These are phyloP conservation scores for Eudemis profundana DNA, from an alignment of 2,888 invertebrate genomes.

Conservation along the genomic window DNA sequence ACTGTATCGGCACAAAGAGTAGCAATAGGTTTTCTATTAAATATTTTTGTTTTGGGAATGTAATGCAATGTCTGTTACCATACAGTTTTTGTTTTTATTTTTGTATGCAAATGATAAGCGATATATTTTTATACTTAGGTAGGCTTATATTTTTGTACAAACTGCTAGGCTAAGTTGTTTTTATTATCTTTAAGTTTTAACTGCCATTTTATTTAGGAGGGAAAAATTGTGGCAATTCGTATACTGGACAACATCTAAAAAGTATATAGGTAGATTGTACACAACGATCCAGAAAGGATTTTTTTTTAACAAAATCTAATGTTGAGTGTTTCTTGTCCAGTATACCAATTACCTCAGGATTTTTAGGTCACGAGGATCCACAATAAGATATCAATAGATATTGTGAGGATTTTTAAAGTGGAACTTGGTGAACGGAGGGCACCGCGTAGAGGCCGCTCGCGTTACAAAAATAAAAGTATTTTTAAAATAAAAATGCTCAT, in stretches of 20 bases:
- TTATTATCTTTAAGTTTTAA: conserved; percentile 27
- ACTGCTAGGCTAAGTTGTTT: conserved; percentile 42
- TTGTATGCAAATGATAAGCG: conserved; percentile 20
- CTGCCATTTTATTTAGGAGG: conserved; percentile 26
- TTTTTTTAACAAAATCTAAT: too few relatives aligned
- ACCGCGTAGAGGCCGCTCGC: neutral
- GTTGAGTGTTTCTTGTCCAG: too few relatives aligned
- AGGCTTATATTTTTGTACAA: conserved; percentile 36
- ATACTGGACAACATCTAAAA: neutral
- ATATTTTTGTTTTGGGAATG: neutral
- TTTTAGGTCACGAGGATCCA: too few relatives aligned
- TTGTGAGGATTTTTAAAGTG: too few relatives aligned
- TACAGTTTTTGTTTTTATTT: conserved; percentile 21
- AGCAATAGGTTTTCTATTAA: neutral
- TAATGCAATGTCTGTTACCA: neutral
- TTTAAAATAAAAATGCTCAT: conserved; percentile 61
- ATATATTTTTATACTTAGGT: conserved; percentile 45
- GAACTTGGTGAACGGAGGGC: neutral
- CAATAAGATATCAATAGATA: too few relatives aligned
- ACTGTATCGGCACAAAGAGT: too few relatives aligned
- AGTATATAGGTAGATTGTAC: neutral
- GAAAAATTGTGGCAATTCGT: neutral
- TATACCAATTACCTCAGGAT: neutral
- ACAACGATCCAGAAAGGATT: too few relatives aligned
- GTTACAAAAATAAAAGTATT: conserved; percentile 25